Conservation (phyloP, 2,797 vertebrate genomes). For the Buceros bicornis region DNA sequence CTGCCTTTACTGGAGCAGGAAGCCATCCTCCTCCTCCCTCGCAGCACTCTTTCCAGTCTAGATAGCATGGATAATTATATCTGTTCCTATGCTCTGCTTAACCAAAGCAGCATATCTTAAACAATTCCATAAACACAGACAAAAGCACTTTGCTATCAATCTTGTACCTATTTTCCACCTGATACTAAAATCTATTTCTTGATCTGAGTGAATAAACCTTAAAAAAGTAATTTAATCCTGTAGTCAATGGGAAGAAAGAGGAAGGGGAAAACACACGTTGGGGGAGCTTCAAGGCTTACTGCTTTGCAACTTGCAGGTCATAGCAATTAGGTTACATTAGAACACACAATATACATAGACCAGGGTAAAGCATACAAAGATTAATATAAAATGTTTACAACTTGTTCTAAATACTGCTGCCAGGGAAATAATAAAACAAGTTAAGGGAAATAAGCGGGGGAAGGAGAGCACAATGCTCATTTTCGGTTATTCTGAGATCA, state of each 20-base stretch:
- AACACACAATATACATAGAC: not conserved
- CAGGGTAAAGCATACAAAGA: not conserved
- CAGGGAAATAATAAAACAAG: not conserved
- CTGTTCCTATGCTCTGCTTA: conserved; percentile 44
- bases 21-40: conserved; percentile 19
- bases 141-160: conserved; percentile 16
- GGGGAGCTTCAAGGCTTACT: not conserved
- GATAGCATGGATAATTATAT: conserved; percentile 56
- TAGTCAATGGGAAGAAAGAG: not conserved
- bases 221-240: conserved; percentile 1
- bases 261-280: not conserved
- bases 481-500: not conserved
- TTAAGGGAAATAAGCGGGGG: not conserved
- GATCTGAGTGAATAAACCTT: conserved; percentile 22
- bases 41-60: conserved; percentile 44
- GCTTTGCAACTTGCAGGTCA: not conserved
- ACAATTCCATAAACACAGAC: conserved; percentile 43
- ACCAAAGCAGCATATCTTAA: conserved; percentile 29
- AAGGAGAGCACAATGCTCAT: not conserved
- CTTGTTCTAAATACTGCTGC: conserved; percentile 31
- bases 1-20: conserved; percentile 34
- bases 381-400: not conserved
- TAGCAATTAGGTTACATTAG: not conserved
- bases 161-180: not conserved
- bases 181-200: conserved; percentile 20